phyloP scores from a whole-genome alignment of 2,888 invertebrate species.

The Flexamia atlantica region DNA sequence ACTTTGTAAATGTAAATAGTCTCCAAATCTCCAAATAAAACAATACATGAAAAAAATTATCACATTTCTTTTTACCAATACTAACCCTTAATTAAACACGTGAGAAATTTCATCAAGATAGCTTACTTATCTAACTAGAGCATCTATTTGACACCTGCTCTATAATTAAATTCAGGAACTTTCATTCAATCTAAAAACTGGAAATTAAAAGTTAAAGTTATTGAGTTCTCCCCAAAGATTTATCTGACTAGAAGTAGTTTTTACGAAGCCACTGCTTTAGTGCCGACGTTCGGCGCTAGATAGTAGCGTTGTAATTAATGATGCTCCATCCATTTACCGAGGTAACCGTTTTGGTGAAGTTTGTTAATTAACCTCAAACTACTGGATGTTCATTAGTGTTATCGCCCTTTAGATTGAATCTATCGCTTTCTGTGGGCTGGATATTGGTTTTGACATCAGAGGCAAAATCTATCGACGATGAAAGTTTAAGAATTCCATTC shows the following conservation, averaged over 20 bases:
- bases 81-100: no score
- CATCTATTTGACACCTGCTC: no score
- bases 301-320: conserved; percentile 18
- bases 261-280: conserved; percentile 8
- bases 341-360: conserved; percentile 45
- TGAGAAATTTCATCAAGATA: no score
- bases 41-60: no score
- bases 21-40: no score
- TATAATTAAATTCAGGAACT: no score
- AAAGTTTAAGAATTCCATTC: no score
- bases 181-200: no score
- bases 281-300: conserved; percentile 7
- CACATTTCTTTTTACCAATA: no score
- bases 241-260: conserved; percentile 20
- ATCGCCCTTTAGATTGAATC: conserved; percentile 30
- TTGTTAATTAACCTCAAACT: conserved; percentile 44
- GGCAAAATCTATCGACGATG: background rate
- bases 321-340: conserved; percentile 22
- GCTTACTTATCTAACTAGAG: no score
- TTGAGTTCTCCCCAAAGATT: background rate
- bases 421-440: background rate
- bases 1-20: no score
- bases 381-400: conserved; percentile 39
- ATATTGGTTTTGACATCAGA: conserved; percentile 20
- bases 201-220: no score